A percentile compares a stretch with the other conserved stretches of the same genome.
phyloP scores from a whole-genome alignment of 1,140 invertebrate genomes.

The Zaprionus ghesquierei region DNA sequence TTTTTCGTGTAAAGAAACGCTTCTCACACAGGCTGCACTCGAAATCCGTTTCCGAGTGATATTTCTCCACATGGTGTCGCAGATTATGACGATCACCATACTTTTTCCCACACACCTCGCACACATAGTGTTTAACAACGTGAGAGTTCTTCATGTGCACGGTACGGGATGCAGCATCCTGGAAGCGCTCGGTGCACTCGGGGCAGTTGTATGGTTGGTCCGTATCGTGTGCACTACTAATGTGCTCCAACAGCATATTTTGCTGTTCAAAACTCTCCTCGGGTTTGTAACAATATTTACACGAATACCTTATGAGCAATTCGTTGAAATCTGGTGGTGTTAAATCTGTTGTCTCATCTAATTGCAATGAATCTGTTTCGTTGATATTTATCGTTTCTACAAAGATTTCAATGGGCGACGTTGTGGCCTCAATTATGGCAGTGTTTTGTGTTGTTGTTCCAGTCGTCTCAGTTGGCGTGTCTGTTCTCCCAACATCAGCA shows the following conservation, averaged over 20 bases:
- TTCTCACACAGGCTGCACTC: constrained; percentile 72
- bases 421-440: constrained; percentile 46
- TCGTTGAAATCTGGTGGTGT: constrained; percentile 12
- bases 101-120: constrained; percentile 72
- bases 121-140: constrained; percentile 64
- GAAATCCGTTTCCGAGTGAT: constrained; percentile 77
- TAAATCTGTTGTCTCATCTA: constrained; percentile 6
- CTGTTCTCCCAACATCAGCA: neutral
- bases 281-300: constrained; percentile 69
- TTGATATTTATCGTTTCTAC: constrained; percentile 51
- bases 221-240: constrained; percentile 54
- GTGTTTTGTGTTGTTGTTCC: constrained; percentile 56
- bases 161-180: constrained; percentile 74
- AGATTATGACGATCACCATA: constrained; percentile 78
- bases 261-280: constrained; percentile 64
- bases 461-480: constrained; percentile 17
- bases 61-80: constrained; percentile 72
- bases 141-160: constrained; percentile 70
- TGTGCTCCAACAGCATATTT: constrained; percentile 66
- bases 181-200: constrained; percentile 63
- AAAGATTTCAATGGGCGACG: constrained; percentile 50
- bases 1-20: constrained; percentile 74
- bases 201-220: constrained; percentile 76
- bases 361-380: constrained; percentile 17
- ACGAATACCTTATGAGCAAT: constrained; percentile 63